phyloP scores from a whole-genome alignment of 2,797 vertebrate species.

The Mormyrops attenuatus region DNA sequence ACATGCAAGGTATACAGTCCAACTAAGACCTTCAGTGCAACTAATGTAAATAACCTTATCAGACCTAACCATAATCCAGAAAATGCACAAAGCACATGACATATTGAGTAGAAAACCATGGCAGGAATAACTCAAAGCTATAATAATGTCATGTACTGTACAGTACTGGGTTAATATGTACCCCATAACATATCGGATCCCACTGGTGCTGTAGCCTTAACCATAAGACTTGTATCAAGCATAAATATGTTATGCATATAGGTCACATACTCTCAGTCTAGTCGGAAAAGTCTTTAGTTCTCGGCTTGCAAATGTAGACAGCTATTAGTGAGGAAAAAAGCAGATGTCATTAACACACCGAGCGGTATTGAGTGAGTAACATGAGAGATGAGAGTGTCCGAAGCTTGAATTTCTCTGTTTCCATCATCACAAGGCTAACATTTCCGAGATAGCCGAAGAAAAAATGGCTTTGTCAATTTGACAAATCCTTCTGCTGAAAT shows the following conservation, averaged over 20 bases:
- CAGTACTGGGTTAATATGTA: not conserved
- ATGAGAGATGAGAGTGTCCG: not conserved
- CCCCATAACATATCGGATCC: not conserved
- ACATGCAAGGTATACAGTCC: not conserved
- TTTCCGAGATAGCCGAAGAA: not conserved
- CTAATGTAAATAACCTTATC: not conserved
- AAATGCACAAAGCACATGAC: not conserved
- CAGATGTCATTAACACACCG: not conserved
- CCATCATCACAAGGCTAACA: not conserved
- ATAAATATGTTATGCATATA: not conserved
- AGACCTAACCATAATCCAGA: not conserved
- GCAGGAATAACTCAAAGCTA: not conserved
- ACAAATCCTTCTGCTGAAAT: conserved; percentile 17
- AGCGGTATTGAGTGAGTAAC: not conserved
- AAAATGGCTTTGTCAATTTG: conserved; percentile 5
- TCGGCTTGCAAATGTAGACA: not conserved
- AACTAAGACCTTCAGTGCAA: not conserved
- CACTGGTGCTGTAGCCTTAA: not conserved
- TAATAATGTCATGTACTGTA: not conserved
- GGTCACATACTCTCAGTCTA: not conserved
- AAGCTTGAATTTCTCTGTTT: conserved; percentile 4
- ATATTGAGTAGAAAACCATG: not conserved
- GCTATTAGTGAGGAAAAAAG: not conserved
- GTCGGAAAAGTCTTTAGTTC: not conserved
- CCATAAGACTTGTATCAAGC: not conserved